Conservation (phyloP, 2,113 vertebrate genomes). For the Nycticorax nycticorax region DNA sequence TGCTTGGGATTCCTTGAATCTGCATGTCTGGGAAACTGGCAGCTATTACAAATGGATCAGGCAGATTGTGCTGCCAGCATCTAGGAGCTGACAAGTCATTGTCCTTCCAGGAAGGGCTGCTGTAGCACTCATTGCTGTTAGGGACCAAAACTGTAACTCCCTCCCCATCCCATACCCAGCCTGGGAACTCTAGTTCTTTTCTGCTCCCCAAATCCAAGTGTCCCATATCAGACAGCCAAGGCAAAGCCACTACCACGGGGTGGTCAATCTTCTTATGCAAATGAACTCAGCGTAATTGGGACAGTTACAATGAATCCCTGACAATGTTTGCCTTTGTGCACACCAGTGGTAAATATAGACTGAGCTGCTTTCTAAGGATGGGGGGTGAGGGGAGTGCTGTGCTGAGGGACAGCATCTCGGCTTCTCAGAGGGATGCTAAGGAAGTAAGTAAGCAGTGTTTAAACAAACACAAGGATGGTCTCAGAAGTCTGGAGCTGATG, state of each 20-base stretch:
- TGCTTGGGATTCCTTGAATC: background rate
- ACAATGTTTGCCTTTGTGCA: slow-evolving; percentile 27
- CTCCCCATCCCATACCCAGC: background rate
- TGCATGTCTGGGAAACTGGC: background rate
- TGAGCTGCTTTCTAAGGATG: slow-evolving; percentile 6
- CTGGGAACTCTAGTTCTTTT: background rate
- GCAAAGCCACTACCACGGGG: background rate
- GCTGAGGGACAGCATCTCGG: background rate
- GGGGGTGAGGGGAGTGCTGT: background rate
- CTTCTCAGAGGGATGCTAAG: background rate
- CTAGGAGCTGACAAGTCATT: background rate
- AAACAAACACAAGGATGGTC: background rate
- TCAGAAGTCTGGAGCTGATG: background rate
- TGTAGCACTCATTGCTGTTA: background rate
- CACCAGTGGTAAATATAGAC: background rate
- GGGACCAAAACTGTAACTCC: background rate
- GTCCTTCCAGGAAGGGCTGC: background rate
- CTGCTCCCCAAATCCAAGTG: background rate
- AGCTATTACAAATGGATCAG: background rate
- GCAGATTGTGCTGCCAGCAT: background rate
- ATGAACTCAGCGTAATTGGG: slow-evolving; percentile 10
- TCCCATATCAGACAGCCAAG: background rate
- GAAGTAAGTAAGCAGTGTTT: background rate
- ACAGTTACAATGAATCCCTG: background rate
- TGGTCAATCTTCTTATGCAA: slow-evolving; percentile 19